These are phyloP conservation scores for Rhinogobius similis DNA, from an alignment of 2,113 vertebrate genomes.

Conservation along the genomic window DNA sequence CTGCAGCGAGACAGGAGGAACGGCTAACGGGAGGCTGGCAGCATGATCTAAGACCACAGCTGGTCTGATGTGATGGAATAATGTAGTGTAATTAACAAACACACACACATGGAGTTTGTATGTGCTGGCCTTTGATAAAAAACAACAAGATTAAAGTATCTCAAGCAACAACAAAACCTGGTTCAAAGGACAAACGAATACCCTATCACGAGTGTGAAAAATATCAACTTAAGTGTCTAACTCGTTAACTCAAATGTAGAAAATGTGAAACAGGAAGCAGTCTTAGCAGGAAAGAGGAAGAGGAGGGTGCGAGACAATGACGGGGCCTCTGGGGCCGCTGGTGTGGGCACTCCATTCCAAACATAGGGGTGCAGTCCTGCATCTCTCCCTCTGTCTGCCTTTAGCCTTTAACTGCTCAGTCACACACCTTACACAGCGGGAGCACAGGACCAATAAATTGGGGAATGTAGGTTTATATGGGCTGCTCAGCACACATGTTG, in stretches of 20 bases:
- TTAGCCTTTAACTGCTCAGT: conserved; percentile 39
- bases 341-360: conserved; percentile 44
- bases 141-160: neutral
- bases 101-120: neutral
- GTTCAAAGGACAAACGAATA: neutral
- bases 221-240: neutral
- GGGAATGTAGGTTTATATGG: conserved; percentile 37
- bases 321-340: conserved; percentile 58
- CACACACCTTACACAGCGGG: conserved; percentile 39
- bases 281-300: conserved; percentile 17
- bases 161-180: neutral
- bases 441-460: conserved; percentile 44
- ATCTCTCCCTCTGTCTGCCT: conserved; percentile 24
- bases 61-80: conserved; percentile 81
- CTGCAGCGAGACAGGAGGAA: conserved; percentile 84
- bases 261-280: conserved; percentile 7
- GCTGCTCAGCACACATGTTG: conserved; percentile 16
- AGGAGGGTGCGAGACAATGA: conserved; percentile 48
- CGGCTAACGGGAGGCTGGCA: conserved; percentile 79
- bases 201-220: neutral
- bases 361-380: conserved; percentile 50
- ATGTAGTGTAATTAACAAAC: conserved; percentile 25
- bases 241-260: neutral
- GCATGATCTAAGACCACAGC: conserved; percentile 89
- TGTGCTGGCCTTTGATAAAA: neutral